Percentiles rank a stretch among this genome's conserved stretches.
Conservation (phyloP, 2,113 vertebrate genomes). For the Callithrix jacchus region DNA sequence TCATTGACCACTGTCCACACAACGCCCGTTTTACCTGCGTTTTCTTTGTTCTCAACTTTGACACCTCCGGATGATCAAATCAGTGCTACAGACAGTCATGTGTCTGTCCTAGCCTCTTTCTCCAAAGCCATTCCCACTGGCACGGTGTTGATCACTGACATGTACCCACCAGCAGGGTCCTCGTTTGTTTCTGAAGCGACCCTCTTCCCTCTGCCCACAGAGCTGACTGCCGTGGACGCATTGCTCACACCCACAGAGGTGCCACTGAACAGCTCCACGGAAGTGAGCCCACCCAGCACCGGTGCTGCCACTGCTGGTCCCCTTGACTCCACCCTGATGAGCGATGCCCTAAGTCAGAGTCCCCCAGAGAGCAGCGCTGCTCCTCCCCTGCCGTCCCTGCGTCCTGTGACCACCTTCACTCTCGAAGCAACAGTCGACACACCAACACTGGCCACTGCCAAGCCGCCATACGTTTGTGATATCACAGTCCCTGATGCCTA, state of each 20-base stretch:
- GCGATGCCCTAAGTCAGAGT: neutral
- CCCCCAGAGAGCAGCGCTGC: neutral
- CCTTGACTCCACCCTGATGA: neutral
- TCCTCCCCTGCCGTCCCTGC: neutral
- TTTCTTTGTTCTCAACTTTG: constrained; percentile 56
- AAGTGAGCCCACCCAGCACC: constrained; percentile 59
- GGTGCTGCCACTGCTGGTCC: constrained; percentile 19
- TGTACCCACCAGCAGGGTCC: neutral
- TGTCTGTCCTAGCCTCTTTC: constrained; percentile 43
- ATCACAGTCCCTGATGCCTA: constrained; percentile 87
- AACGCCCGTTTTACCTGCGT: constrained; percentile 57
- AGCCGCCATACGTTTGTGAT: constrained; percentile 89
- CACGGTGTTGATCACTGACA: neutral
- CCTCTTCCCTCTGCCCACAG: constrained; percentile 50
- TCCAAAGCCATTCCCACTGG: constrained; percentile 64
- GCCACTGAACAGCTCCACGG: constrained; percentile 33
- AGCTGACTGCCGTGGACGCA: neutral
- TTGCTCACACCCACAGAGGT: constrained; percentile 58
- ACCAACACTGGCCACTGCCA: constrained; percentile 80
- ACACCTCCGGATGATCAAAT: neutral
- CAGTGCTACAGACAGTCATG: constrained; percentile 55
- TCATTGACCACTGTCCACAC: constrained; percentile 65
- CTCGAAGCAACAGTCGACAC: constrained; percentile 54
- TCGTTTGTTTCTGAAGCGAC: neutral
- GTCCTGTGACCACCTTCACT: constrained; percentile 31